A percentile compares a stretch with the other conserved stretches of the same genome.
Evolutionary conservation across 2,797 vertebrate species (phyloP).

Genomic region (Notamacropus eugenii): DNA sequence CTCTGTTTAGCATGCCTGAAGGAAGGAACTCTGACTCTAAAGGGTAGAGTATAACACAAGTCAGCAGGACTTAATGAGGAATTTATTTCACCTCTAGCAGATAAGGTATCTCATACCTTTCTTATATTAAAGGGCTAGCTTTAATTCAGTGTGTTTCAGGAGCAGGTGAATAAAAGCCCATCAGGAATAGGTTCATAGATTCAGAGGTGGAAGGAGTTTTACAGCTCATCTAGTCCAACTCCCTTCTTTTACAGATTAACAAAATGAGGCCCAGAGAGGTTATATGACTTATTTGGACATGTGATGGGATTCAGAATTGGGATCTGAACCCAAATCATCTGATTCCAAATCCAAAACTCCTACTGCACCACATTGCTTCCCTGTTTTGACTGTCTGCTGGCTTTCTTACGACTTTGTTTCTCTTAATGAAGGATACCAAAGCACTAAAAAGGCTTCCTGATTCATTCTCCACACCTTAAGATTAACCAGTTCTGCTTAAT

Average conservation of each 20-base stretch:
- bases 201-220: not conserved
- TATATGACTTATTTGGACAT: not conserved
- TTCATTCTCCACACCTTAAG: not conserved
- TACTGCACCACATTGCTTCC: not conserved
- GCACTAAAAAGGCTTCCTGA: not conserved
- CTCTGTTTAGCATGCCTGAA: not conserved
- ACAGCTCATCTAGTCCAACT: not conserved
- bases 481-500: constrained; percentile 17
- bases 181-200: not conserved
- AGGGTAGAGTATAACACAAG: not conserved
- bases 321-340: not conserved
- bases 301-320: not conserved
- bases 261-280: not conserved
- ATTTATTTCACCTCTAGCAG: not conserved
- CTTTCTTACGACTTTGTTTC: not conserved
- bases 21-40: constrained; percentile 1
- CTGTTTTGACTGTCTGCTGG: not conserved
- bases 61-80: not conserved
- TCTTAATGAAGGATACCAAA: not conserved
- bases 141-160: not conserved
- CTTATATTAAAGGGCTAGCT: not conserved
- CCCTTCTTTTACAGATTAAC: not conserved
- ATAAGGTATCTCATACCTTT: not conserved
- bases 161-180: not conserved
- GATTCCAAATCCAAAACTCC: not conserved